Base-by-base conservation (phyloP, 92 coral and sea anemone species). In the Plumapathes pennacea region DNA sequence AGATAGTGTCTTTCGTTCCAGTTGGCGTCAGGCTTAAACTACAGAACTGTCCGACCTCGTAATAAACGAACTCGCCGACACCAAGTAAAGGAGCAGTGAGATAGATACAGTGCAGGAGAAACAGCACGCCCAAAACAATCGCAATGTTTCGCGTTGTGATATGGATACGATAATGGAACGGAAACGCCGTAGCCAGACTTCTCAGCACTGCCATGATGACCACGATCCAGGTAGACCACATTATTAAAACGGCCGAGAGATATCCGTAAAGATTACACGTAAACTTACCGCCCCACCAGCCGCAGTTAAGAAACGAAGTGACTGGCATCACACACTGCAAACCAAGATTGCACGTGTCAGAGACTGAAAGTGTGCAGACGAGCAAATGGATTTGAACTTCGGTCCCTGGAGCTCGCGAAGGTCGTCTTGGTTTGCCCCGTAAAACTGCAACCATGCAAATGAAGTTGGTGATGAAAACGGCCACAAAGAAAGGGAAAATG, bases 221-320 rank as follows among this genome's bases (percentile, higher is more conserved):
- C 17, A 68, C 76, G 17, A 68, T 68, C 76, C 76, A 68, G 14
- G 67, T 46, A 4, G 76, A 68, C 76, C 76, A 68, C 4, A 68
- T 2, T 1, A 56, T 32, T 8, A 68, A 44, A n/a, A 68, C 46
- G 8, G 76, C 67, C 20, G 46, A 51, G 26, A 44, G 3, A 25
- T 29, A 68, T 0, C 76, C 67, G 17, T 41, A 44, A 0, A 68
- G 29, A 0, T 32, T 12, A 28, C 76, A 68, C 10, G 66, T 54
- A 4, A 26, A 0, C 11, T 23, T 3, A 3, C 67, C 67, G 2
- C 76, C 76, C 65, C 66, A 55, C 76, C 76, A 68, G 6, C 67
- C 76, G 12, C 74, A 67, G 43, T 67, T 67, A 10, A 54, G 2
- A 32, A 67, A 67, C 43, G 74, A 67, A 40, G 62, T 38, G 1